Base-by-base conservation (phyloP, 2,113 vertebrate genomes). In the Syngnathus floridae region DNA sequence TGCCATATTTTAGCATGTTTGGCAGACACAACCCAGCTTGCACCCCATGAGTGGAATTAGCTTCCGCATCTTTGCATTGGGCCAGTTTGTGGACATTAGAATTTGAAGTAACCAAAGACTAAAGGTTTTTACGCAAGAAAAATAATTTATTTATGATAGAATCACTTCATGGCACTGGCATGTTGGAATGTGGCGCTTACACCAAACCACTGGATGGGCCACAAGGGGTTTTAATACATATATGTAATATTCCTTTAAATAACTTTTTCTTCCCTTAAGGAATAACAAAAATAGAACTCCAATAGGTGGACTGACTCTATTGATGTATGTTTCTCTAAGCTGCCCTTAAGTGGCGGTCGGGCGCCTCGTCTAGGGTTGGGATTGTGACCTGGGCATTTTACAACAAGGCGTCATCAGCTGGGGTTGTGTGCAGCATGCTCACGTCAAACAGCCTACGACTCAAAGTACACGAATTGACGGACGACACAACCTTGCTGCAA, bases 71-170 rank as follows among this genome's bases (percentile, higher is more conserved):
- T 31, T 31, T 31, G 26, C 2, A 31, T 31, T 31, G 26, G 26
- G 26, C 26, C 26, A 31, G 26, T 31, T 31, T 31, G 3, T 31
- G 26, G 26, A 31, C 26, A 31, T 31, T 31, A 3, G 26, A 31
- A 31, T 31, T 31, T 31, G 26, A 31, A 31, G 43, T 16, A 37
- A 38, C 0, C 17, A 14, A 17, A 75, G 22, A 67, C 66, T 63
- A 63, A 64, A 7, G 64, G 22, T 10, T 43, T 74, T 78, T 82
- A 86, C 74, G 80, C 85, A 87, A 85, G 80, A 88, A 89, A 87
- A 88, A 88, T 88, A 89, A 89, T 88, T 88, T 89, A 88, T 89
- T 89, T 81, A 84, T 78, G 87, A 88, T 86, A 84, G 83, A 80
- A 86, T 82, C 72, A 79, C 87, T 86, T 87, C 73, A 88, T 84